Percentiles rank a stretch among this genome's conserved stretches.
Evolutionary conservation across 2,888 invertebrate species (phyloP).

Genomic region (Merodon equestris): DNA sequence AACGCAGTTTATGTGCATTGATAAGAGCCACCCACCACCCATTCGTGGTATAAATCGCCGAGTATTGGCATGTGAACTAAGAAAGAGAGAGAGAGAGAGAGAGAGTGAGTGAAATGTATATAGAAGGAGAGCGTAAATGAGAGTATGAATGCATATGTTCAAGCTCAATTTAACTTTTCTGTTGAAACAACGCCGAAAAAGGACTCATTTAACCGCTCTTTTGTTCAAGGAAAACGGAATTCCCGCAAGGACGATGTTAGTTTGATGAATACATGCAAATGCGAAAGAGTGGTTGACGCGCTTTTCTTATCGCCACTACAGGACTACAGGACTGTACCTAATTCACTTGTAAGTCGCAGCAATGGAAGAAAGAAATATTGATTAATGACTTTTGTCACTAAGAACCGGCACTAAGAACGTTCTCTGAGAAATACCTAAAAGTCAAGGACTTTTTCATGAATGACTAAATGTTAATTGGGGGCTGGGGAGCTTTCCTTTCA

Average conservation of each 20-base stretch:
- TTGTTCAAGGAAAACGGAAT: constrained; percentile 59
- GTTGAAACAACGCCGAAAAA: not conserved
- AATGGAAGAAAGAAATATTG: too few relatives aligned
- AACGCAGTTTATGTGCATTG: constrained; percentile 57
- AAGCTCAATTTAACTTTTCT: constrained; percentile 45
- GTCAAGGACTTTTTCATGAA: too few relatives aligned
- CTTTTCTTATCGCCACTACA: constrained; percentile 41
- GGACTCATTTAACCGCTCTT: constrained; percentile 51
- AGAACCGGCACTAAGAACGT: too few relatives aligned
- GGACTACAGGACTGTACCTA: constrained; percentile 57
- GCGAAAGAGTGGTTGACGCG: constrained; percentile 44
- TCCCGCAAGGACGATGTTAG: constrained; percentile 65
- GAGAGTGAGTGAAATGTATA: constrained; percentile 15
- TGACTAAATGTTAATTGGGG: too few relatives aligned
- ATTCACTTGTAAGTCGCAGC: not conserved
- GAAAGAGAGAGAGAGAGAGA: too few relatives aligned
- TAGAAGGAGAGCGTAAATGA: constrained; percentile 25
- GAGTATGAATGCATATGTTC: constrained; percentile 19
- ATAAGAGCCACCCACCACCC: constrained; percentile 29
- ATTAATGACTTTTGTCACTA: too few relatives aligned
- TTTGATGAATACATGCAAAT: constrained; percentile 49
- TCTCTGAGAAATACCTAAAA: too few relatives aligned
- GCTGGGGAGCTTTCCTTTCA: too few relatives aligned
- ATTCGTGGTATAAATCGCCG: not conserved
- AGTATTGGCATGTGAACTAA: not conserved